Conservation (phyloP, 2,113 vertebrate species). For the Panthera leo region DNA sequence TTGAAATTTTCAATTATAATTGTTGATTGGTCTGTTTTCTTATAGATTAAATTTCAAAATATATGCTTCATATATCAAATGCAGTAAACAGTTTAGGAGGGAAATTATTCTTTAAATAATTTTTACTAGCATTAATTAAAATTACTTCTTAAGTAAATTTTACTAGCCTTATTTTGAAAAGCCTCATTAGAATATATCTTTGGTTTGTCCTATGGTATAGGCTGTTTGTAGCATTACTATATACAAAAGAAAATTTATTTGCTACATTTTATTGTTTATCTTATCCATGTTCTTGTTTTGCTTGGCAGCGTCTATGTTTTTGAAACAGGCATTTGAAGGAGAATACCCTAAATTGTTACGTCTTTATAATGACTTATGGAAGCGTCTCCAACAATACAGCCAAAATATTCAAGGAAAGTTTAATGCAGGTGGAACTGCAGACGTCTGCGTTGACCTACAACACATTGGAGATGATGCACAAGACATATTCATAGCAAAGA, state of each 20-base stretch:
- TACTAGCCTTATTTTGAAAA: neutral
- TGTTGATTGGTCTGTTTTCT: neutral
- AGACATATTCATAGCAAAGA: conserved; percentile 91
- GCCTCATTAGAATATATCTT: neutral
- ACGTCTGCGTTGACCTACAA: conserved; percentile 86
- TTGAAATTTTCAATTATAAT: neutral
- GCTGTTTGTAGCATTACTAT: neutral
- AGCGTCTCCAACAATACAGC: conserved; percentile 95
- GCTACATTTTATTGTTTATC: conserved; percentile 16
- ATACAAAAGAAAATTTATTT: conserved; percentile 23
- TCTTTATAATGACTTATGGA: conserved; percentile 98
- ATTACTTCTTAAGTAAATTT: neutral
- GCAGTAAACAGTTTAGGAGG: neutral
- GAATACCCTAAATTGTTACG: conserved; percentile 96
- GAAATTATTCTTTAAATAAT: neutral
- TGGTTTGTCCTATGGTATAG: neutral
- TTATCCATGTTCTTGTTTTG: conserved; percentile 55
- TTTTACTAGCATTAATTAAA: neutral
- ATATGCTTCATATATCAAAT: neutral
- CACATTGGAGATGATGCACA: conserved; percentile 88
- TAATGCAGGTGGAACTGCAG: conserved; percentile 82
- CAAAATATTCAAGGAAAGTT: conserved; percentile 91
- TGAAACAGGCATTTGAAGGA: conserved; percentile 98
- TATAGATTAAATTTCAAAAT: neutral
- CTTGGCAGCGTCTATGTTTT: conserved; percentile 91